Base-by-base conservation (phyloP, 2,113 vertebrate genomes). In the Oceanites oceanicus region DNA sequence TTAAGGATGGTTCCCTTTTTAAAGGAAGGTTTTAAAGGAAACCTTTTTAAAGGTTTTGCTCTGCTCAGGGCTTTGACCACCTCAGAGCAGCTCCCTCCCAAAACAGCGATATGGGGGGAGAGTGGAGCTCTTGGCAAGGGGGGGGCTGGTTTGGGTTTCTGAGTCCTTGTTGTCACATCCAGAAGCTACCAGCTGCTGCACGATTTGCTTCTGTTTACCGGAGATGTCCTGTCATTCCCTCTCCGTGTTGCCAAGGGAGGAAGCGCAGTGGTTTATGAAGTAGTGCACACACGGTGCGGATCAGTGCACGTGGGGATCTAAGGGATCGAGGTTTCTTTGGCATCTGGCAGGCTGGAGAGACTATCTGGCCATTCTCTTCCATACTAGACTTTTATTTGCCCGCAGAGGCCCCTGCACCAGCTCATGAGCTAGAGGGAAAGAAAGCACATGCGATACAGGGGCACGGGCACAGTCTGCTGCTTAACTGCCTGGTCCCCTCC, bases 401-500 rank as follows among this genome's bases (percentile, higher is more conserved):
- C 4, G 0, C 40, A 22, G 38, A 30, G 6, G 0, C 13, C 56
- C 25, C 19, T 4, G 3, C 6, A 16, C 4, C 50, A 75, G 7
- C 45, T 47, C 16, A 0, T 6, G 22, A 49, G 0, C n/a, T 18
- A 8, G 36, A 27, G 19, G 47, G 58, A 65, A 84, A 5, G 58
- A 65, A 84, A 5, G 3, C 1, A 5, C 1, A 0, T 3, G 2
- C 0, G 2, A 5, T 7, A 2, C 4, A 8, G 59, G n/a, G 19
- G 9, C 50, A 3, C 0, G 0, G 38, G 3, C 44, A 3, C 42
- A 21, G 9, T 2, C n/a, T 56, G 75, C 78, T 58, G 42, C 34
- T 22, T 2, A 8, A 7, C 7, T 7, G 0, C 4, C 15, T 6
- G 66, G 27, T 65, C 8, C 5, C 36, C 65, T 75, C 11, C 62